phyloP scores from a whole-genome alignment of 1,140 invertebrate species.

The Platyura marginata region DNA sequence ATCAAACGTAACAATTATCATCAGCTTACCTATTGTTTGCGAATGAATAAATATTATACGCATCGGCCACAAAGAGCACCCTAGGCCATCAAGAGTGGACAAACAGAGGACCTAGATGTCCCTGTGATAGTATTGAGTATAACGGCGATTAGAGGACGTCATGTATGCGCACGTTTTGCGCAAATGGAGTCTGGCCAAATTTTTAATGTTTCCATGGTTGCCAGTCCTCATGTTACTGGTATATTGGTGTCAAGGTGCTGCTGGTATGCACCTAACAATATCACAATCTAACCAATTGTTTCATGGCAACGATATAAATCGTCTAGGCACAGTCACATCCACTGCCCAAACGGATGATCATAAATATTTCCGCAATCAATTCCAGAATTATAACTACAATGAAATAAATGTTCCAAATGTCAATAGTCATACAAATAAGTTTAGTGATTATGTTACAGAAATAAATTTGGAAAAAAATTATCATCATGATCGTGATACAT shows the following conservation, averaged over 20 bases:
- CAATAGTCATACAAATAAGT: slow-evolving; percentile 1
- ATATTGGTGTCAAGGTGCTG: slow-evolving; percentile 5
- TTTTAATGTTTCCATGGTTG: slow-evolving; percentile 16
- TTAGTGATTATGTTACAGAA: too few relatives aligned
- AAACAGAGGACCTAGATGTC: too few relatives aligned
- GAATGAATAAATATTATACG: too few relatives aligned
- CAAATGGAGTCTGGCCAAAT: slow-evolving; percentile 26
- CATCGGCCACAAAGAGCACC: too few relatives aligned
- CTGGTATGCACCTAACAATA: slow-evolving; percentile 4
- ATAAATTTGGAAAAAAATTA: not conserved
- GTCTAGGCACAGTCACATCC: too few relatives aligned
- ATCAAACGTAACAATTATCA: not conserved
- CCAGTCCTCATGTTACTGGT: slow-evolving; percentile 20
- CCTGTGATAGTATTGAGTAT: too few relatives aligned
- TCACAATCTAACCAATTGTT: not conserved
- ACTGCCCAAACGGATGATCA: too few relatives aligned
- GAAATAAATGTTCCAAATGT: slow-evolving; percentile 17
- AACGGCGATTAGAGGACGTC: not conserved
- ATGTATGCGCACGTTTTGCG: slow-evolving; percentile 27
- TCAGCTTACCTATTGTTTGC: too few relatives aligned
- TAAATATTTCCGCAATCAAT: not conserved
- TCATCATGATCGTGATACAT: not conserved
- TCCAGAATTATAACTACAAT: slow-evolving; percentile 5
- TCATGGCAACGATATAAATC: slow-evolving; percentile 1
- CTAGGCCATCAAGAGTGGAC: too few relatives aligned